Evolutionary conservation across 2,888 invertebrate genomes (phyloP).

Genomic region (Horisme vitalbata): DNA sequence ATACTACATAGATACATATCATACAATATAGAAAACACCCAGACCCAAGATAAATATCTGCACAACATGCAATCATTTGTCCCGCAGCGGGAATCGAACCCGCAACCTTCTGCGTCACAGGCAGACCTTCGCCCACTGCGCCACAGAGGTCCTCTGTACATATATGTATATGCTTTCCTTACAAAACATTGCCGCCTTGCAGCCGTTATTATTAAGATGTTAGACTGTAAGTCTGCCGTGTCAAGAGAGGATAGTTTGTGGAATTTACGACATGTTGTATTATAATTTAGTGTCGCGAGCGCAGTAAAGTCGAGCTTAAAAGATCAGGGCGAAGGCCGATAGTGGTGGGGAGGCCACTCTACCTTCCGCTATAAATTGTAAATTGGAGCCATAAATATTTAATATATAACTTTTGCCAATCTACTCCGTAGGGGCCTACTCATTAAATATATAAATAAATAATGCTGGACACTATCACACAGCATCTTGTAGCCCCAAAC

Average conservation of each 20-base stretch:
- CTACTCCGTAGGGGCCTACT: not conserved
- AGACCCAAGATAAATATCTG: too few relatives aligned
- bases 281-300: constrained; percentile 77
- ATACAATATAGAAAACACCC: too few relatives aligned
- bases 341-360: constrained; percentile 30
- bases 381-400: constrained; percentile 26
- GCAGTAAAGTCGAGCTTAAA: constrained; percentile 78
- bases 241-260: constrained; percentile 73
- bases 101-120: too few relatives aligned
- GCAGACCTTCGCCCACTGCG: too few relatives aligned
- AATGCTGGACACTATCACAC: too few relatives aligned
- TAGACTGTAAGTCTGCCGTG: constrained; percentile 59
- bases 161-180: too few relatives aligned
- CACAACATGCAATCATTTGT: too few relatives aligned
- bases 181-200: not conserved
- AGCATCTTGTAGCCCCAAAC: too few relatives aligned
- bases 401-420: constrained; percentile 3
- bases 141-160: too few relatives aligned
- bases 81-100: too few relatives aligned
- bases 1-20: too few relatives aligned
- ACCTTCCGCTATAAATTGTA: constrained; percentile 29
- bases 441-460: too few relatives aligned
- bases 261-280: constrained; percentile 81
- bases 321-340: constrained; percentile 60
- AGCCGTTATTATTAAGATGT: constrained; percentile 47